Conservation (phyloP, 1,140 invertebrate genomes). For the Drosophila cardini region DNA sequence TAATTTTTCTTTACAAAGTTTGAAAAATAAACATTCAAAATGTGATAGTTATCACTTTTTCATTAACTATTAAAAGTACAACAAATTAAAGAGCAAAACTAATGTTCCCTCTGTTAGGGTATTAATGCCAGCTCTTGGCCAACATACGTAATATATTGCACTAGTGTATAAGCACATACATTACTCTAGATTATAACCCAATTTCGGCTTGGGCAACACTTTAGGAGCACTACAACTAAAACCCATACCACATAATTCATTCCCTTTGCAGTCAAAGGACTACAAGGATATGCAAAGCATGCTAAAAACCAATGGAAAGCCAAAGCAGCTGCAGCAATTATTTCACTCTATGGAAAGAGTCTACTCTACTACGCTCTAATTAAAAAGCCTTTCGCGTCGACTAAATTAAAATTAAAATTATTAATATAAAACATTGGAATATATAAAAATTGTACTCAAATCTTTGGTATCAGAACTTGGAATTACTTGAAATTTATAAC, state of each 20-base stretch:
- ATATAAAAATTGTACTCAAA: slow-evolving; percentile 3
- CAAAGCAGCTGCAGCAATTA: neutral
- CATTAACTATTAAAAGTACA: neutral
- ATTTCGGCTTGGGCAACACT: slow-evolving; percentile 26
- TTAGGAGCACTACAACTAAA: slow-evolving; percentile 33
- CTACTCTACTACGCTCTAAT: slow-evolving; percentile 25
- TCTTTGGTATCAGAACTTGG: slow-evolving; percentile 12
- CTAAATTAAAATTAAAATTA: neutral
- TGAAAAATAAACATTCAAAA: no score
- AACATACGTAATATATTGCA: slow-evolving; percentile 22
- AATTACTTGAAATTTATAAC: neutral
- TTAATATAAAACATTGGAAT: slow-evolving; percentile 7
- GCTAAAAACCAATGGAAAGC: slow-evolving; percentile 12
- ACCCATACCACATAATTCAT: slow-evolving; percentile 30
- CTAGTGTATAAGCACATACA: slow-evolving; percentile 24
- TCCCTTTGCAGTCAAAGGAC: slow-evolving; percentile 43
- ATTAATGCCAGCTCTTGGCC: neutral
- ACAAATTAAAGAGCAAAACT: neutral
- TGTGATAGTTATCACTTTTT: no score
- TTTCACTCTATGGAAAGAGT: slow-evolving; percentile 17
- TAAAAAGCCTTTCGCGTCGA: slow-evolving; percentile 33
- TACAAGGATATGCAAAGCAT: slow-evolving; percentile 33
- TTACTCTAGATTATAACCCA: slow-evolving; percentile 31
- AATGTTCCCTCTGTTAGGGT: neutral
- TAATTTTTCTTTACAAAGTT: no score